Conservation (phyloP, 2,113 vertebrate species). For the Chaetodon auriga region DNA sequence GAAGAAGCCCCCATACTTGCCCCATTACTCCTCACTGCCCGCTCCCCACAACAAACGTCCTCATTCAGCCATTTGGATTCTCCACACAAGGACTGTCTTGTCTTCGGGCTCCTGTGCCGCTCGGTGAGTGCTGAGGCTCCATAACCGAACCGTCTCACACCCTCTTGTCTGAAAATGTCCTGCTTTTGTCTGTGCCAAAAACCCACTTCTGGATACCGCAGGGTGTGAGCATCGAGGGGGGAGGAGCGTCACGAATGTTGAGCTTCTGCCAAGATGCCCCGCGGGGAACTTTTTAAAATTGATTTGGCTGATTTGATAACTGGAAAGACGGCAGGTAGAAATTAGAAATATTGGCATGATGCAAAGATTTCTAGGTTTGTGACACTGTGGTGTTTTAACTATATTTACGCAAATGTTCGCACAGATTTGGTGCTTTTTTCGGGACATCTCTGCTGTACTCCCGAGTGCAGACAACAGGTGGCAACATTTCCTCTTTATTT, state of each 20-base stretch:
- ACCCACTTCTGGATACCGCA: slow-evolving; percentile 30
- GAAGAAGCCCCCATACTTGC: neutral
- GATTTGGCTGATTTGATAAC: slow-evolving; percentile 19
- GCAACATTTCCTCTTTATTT: slow-evolving; percentile 33
- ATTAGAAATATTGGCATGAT: neutral
- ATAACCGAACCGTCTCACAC: slow-evolving; percentile 23
- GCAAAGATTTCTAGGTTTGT: neutral
- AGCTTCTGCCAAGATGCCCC: slow-evolving; percentile 49
- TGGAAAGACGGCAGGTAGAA: neutral
- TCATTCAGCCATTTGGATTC: slow-evolving; percentile 2
- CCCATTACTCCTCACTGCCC: neutral
- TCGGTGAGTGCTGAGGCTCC: slow-evolving; percentile 38
- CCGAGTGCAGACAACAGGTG: slow-evolving; percentile 28
- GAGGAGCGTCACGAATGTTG: slow-evolving; percentile 25
- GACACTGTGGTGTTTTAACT: neutral
- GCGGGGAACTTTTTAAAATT: slow-evolving; percentile 16
- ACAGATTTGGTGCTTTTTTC: neutral
- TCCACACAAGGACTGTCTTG: slow-evolving; percentile 50
- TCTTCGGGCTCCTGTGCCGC: slow-evolving; percentile 10
- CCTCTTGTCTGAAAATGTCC: slow-evolving; percentile 51
- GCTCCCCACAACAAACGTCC: slow-evolving; percentile 20
- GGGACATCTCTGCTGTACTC: neutral
- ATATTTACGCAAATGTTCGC: neutral
- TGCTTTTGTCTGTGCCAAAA: slow-evolving; percentile 37
- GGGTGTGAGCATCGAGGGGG: neutral